Evolutionary conservation across 2,113 vertebrate species (phyloP).

Genomic region (Oryzias celebensis): DNA sequence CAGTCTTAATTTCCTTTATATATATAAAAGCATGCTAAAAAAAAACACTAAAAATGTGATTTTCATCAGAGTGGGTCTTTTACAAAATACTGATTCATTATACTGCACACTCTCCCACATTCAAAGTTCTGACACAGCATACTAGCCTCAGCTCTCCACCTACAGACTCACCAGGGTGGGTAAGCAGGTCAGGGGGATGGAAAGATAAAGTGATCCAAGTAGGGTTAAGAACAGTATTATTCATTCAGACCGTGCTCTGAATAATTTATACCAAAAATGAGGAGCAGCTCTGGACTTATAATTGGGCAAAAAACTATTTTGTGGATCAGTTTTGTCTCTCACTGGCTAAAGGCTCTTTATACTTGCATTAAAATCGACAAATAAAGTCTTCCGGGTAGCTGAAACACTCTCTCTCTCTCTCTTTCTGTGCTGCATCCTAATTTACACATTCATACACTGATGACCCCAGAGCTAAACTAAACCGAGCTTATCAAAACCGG

Average conservation of each 20-base stretch:
- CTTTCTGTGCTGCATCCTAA: conserved; percentile 3
- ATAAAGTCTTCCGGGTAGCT: conserved; percentile 24
- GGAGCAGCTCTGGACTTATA: conserved; percentile 49
- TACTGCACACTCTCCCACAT: conserved; percentile 44
- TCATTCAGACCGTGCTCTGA: conserved; percentile 62
- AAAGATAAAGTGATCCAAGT: conserved; percentile 34
- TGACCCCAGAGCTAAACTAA: conserved; percentile 13
- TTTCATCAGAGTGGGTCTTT: no score
- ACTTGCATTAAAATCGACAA: conserved; percentile 26
- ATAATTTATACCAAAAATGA: conserved; percentile 61
- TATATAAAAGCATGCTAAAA: no score
- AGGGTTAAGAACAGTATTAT: conserved; percentile 57
- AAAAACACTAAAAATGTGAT: no score
- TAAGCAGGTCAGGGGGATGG: conserved; percentile 26
- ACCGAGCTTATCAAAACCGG: conserved; percentile 10
- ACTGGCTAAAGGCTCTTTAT: conserved; percentile 30
- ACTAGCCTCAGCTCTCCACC: conserved; percentile 10
- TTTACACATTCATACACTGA: conserved; percentile 4
- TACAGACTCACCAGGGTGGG: conserved; percentile 18
- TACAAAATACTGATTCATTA: conserved; percentile 36
- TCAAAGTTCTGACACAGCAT: conserved; percentile 31
- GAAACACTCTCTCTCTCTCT: conserved; percentile 1
- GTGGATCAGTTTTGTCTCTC: conserved; percentile 60
- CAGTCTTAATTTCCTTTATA: no score
- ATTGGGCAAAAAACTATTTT: conserved; percentile 49